Conservation (phyloP, 2,888 invertebrate species). For the Temnothorax unifasciatus region DNA sequence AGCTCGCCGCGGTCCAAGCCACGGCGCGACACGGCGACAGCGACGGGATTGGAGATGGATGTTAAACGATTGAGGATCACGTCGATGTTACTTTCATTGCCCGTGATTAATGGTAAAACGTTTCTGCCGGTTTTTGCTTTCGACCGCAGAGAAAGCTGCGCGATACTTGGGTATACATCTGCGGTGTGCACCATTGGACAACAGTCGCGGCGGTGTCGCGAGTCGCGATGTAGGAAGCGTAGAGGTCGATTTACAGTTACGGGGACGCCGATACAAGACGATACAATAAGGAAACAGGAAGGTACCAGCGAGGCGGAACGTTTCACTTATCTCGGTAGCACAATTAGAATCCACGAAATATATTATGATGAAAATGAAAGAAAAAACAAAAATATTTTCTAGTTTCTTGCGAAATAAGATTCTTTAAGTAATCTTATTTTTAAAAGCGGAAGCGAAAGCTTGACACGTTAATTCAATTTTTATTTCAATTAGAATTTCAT, state of each 20-base stretch:
- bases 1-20: conserved; percentile 39
- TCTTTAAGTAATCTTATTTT: neutral
- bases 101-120: conserved; percentile 50
- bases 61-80: conserved; percentile 47
- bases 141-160: conserved; percentile 47
- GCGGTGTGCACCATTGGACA: conserved; percentile 26
- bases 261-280: conserved; percentile 44
- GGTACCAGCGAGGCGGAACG: conserved; percentile 49
- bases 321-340: conserved; percentile 21
- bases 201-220: conserved; percentile 33
- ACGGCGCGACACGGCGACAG: conserved; percentile 20
- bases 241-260: conserved; percentile 57
- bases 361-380: neutral
- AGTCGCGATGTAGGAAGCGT: conserved; percentile 35
- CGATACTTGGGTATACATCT: conserved; percentile 39
- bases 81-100: conserved; percentile 51
- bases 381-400: neutral
- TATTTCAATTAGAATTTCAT: neutral
- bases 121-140: conserved; percentile 37
- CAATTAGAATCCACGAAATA: conserved; percentile 13
- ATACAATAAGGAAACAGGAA: conserved; percentile 53
- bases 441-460: neutral
- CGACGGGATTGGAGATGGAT: conserved; percentile 30
- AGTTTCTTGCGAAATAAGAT: neutral
- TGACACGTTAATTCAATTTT: neutral